A percentile compares a stretch with the other conserved stretches of the same genome.
Conservation (phyloP, 2,797 vertebrate species). For the Nasua narica region DNA sequence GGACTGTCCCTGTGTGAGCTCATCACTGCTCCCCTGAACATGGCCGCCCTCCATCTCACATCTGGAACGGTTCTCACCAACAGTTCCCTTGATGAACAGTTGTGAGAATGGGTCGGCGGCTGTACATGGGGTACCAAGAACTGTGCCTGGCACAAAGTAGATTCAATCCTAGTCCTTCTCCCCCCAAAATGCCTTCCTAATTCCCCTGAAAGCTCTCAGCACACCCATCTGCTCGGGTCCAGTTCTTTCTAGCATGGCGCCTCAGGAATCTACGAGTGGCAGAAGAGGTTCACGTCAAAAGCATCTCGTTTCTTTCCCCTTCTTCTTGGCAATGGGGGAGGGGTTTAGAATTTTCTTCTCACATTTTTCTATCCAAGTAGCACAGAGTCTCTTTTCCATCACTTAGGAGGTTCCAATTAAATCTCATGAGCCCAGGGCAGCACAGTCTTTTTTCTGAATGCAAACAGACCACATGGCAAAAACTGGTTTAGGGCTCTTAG, state of each 20-base stretch:
- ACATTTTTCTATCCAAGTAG: background rate
- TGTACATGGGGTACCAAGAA: background rate
- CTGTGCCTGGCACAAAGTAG: background rate
- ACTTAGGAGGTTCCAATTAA: background rate
- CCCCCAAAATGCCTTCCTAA: background rate
- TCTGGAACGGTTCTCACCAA: background rate
- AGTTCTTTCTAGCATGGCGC: background rate
- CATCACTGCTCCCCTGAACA: background rate
- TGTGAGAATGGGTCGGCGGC: background rate
- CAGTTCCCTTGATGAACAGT: background rate
- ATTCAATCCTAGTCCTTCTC: background rate
- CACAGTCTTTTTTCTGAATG: background rate
- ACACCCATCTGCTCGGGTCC: background rate
- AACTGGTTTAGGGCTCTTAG: background rate
- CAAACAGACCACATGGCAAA: background rate
- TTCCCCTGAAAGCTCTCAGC: background rate
- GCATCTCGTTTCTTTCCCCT: background rate
- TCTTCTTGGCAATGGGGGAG: background rate
- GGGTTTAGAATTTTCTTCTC: background rate
- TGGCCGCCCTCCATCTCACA: fast-evolving
- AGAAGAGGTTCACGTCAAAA: background rate
- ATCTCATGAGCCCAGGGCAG: background rate
- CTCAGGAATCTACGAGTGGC: background rate
- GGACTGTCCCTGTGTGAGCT: no score
- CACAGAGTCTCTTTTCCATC: background rate